A percentile compares a stretch with the other conserved stretches of the same genome.
These are phyloP conservation scores for Drosophila subpulchrella DNA, from an alignment of 1,140 invertebrate genomes.

Conservation along the genomic window DNA sequence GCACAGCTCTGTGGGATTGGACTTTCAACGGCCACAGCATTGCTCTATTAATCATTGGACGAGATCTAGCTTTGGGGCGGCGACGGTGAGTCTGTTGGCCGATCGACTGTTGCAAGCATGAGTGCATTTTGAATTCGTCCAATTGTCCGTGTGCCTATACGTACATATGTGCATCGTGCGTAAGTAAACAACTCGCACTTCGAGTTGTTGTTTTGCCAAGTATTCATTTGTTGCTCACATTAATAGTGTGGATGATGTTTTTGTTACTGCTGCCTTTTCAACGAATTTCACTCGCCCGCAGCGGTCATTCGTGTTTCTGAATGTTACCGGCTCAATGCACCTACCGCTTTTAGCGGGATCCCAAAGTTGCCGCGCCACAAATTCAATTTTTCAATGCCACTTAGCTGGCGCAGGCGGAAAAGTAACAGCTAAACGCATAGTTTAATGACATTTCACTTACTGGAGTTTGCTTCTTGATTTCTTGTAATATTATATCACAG, in stretches of 20 bases:
- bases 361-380: neutral
- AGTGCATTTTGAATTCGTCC: slow-evolving; percentile 9
- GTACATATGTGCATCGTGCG: neutral
- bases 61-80: neutral
- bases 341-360: slow-evolving; percentile 11
- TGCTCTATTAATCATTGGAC: slow-evolving; percentile 47
- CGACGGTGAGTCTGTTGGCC: slow-evolving; percentile 4
- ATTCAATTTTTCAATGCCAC: slow-evolving; percentile 40
- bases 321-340: slow-evolving; percentile 16
- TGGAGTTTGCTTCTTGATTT: slow-evolving; percentile 39
- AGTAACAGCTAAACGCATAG: slow-evolving; percentile 45
- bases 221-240: neutral
- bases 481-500: slow-evolving; percentile 37
- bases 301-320: slow-evolving; percentile 1
- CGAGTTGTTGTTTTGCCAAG: neutral
- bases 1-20: slow-evolving; percentile 7
- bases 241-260: slow-evolving; percentile 9
- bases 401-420: slow-evolving; percentile 1
- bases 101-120: slow-evolving; percentile 12
- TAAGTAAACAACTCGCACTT: slow-evolving; percentile 11
- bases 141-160: too few species aligned
- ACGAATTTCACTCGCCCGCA: slow-evolving; percentile 13
- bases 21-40: slow-evolving; percentile 23
- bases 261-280: slow-evolving; percentile 10
- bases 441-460: slow-evolving; percentile 59